Evolutionary conservation across 2,888 invertebrate species (phyloP).

Genomic region (Beris morrisii): DNA sequence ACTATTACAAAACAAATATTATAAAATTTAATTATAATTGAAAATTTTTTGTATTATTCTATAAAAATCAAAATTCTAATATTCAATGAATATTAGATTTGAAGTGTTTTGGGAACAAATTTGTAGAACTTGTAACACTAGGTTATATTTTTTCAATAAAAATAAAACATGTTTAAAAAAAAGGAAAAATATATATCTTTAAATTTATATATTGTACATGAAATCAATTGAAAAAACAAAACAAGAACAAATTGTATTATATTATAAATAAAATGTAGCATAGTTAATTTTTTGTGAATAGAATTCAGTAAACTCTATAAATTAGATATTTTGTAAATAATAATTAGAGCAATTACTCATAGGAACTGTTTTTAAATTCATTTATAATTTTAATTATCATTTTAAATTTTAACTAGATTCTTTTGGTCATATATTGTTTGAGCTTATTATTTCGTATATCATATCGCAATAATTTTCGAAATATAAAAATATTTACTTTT

Average conservation of each 20-base stretch:
- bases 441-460: too few relatives aligned
- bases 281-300: too few relatives aligned
- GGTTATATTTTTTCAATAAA: conserved; percentile 28
- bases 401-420: too few relatives aligned
- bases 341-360: too few relatives aligned
- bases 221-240: conserved; percentile 29
- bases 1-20: neutral
- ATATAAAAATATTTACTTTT: too few relatives aligned
- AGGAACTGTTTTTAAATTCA: too few relatives aligned
- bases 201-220: conserved; percentile 22
- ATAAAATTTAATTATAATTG: conserved; percentile 1
- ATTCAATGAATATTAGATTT: conserved; percentile 41
- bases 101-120: conserved; percentile 54
- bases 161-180: conserved; percentile 17
- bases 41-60: neutral
- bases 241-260: conserved; percentile 22
- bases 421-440: too few relatives aligned
- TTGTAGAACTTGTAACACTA: conserved; percentile 43
- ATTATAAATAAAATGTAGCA: conserved; percentile 12
- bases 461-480: too few relatives aligned
- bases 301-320: too few relatives aligned
- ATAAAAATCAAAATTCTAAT: conserved; percentile 33
- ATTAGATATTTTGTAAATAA: too few relatives aligned
- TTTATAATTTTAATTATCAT: too few relatives aligned
- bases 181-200: conserved; percentile 7